phyloP scores from a whole-genome alignment of 2,797 vertebrate species.

The Triplophysa yarkandensis region DNA sequence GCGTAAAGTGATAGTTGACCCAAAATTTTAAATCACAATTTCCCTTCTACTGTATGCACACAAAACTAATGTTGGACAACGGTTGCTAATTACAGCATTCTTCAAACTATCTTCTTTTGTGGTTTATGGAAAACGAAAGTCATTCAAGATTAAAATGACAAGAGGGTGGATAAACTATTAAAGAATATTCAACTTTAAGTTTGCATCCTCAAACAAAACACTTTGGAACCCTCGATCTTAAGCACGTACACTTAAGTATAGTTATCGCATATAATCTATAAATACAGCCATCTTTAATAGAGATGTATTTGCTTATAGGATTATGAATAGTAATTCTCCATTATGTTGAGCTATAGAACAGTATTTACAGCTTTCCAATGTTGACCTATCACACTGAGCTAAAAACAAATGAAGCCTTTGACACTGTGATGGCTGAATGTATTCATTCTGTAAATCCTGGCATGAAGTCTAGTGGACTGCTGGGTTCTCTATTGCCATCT shows the following conservation, averaged over 20 bases:
- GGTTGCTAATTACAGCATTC: too few species aligned
- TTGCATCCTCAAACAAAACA: background rate
- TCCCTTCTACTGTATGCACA: too few species aligned
- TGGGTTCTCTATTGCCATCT: constrained; percentile 56
- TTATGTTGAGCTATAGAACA: constrained; percentile 38
- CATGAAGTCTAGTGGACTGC: constrained; percentile 61
- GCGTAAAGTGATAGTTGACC: too few species aligned
- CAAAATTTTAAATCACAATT: too few species aligned
- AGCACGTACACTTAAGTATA: background rate
- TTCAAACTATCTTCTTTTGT: too few species aligned
- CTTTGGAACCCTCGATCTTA: background rate
- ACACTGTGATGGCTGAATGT: constrained; percentile 47
- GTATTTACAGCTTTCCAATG: constrained; percentile 45
- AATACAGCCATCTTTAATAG: constrained; percentile 15
- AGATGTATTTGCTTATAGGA: constrained; percentile 17
- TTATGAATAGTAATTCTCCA: constrained; percentile 18
- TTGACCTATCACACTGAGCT: constrained; percentile 47
- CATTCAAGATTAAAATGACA: background rate
- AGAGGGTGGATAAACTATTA: too few species aligned
- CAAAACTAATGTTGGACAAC: too few species aligned
- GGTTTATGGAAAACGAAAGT: too few species aligned
- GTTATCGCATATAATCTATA: background rate
- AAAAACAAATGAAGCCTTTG: constrained; percentile 47
- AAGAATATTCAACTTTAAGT: too few species aligned
- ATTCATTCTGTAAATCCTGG: constrained; percentile 64